Percentiles rank a stretch among this genome's conserved stretches.
Conservation (phyloP, 2,888 invertebrate species). For the Dasypolia templi region DNA sequence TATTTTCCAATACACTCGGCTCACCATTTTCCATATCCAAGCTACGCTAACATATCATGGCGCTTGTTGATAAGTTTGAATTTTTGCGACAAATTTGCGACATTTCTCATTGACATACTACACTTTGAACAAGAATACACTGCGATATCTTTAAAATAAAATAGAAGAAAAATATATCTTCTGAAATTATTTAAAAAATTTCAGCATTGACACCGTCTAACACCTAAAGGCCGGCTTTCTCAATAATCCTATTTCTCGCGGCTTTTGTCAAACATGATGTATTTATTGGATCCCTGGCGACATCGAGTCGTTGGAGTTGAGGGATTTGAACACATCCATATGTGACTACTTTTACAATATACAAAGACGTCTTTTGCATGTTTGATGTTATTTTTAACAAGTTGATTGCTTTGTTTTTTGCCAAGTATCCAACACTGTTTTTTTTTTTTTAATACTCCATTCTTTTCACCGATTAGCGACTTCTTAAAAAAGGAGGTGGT, state of each 20-base stretch:
- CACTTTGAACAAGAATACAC: constrained; percentile 11
- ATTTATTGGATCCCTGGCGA: constrained; percentile 67
- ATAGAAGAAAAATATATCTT: constrained; percentile 34
- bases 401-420: background rate
- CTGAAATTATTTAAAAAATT: constrained; percentile 54
- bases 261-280: constrained; percentile 70
- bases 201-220: constrained; percentile 62
- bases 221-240: constrained; percentile 63
- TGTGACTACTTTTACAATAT: constrained; percentile 50
- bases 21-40: constrained; percentile 15
- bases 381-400: constrained; percentile 20
- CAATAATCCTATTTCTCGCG: constrained; percentile 71
- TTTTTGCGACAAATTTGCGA: too few relatives aligned
- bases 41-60: constrained; percentile 30
- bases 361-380: constrained; percentile 21
- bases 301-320: constrained; percentile 65
- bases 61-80: constrained; percentile 28
- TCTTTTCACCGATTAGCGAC: too few relatives aligned
- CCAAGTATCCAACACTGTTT: too few relatives aligned
- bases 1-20: constrained; percentile 18
- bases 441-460: background rate
- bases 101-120: constrained; percentile 41
- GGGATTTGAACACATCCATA: constrained; percentile 63
- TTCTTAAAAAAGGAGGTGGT: too few relatives aligned
- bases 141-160: constrained; percentile 13